phyloP scores from a whole-genome alignment of 2,888 invertebrate genomes.

The Meteorus colon region DNA sequence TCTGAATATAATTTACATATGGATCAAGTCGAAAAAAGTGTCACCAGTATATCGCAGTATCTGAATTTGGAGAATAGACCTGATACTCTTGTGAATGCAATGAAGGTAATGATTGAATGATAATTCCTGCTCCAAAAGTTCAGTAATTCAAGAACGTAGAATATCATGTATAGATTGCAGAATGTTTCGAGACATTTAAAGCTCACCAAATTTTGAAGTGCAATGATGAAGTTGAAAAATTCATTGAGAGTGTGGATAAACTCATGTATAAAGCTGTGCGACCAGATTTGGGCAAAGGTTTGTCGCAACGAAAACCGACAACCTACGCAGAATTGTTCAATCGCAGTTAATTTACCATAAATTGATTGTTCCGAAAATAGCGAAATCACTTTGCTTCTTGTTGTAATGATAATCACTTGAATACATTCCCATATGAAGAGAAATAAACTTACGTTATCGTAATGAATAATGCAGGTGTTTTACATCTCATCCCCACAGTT shows the following conservation, averaged over 20 bases:
- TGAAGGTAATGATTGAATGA: not conserved
- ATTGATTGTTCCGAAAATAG: not conserved
- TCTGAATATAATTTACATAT: constrained; percentile 53
- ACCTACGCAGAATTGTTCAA: constrained; percentile 56
- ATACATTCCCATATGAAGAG: not conserved
- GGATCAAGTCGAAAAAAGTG: constrained; percentile 52
- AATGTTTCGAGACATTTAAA: constrained; percentile 52
- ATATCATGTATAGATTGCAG: constrained; percentile 50
- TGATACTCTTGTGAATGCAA: not conserved
- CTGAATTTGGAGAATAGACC: constrained; percentile 26
- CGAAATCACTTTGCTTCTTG: too few species aligned
- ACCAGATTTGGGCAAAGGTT: constrained; percentile 18
- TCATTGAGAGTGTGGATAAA: constrained; percentile 58
- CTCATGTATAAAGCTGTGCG: constrained; percentile 51
- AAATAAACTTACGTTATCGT: too few species aligned
- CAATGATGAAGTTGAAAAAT: constrained; percentile 51
- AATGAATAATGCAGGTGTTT: not conserved
- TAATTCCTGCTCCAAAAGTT: not conserved
- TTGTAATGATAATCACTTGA: constrained; percentile 19
- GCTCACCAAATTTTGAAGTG: constrained; percentile 54
- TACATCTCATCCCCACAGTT: not conserved
- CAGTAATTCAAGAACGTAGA: not conserved
- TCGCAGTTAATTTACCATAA: constrained; percentile 36
- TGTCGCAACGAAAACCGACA: constrained; percentile 46
- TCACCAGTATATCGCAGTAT: constrained; percentile 51